phyloP scores from a whole-genome alignment of 2,797 vertebrate genomes.

The Macroramphosus scolopax region DNA sequence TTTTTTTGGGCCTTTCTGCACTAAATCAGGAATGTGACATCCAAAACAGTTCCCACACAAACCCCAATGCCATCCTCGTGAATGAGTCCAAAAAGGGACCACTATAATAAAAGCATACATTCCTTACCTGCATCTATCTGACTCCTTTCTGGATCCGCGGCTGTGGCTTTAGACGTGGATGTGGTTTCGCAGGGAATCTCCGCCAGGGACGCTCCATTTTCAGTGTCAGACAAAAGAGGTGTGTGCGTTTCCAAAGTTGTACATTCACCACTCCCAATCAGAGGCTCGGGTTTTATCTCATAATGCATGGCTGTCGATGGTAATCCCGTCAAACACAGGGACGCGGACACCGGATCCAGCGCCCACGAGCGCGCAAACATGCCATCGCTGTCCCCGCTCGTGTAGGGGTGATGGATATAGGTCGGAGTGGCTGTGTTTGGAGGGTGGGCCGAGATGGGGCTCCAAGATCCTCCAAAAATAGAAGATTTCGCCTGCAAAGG shows the following conservation, averaged over 20 bases:
- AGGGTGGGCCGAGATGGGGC: slow-evolving; percentile 83
- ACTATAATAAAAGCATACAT: slow-evolving; percentile 11
- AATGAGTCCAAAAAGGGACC: too few species aligned
- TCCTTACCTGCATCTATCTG: slow-evolving; percentile 90
- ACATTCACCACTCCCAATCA: slow-evolving; percentile 88
- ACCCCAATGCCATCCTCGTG: too few species aligned
- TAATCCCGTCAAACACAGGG: slow-evolving; percentile 92
- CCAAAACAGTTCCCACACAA: not conserved
- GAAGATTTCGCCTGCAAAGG: slow-evolving; percentile 92
- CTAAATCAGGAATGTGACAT: not conserved
- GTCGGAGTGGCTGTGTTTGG: slow-evolving; percentile 83
- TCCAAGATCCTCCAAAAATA: slow-evolving; percentile 92
- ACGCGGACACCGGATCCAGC: slow-evolving; percentile 88
- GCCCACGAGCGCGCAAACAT: slow-evolving; percentile 96
- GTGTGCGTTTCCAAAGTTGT: slow-evolving; percentile 91
- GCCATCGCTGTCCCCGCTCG: slow-evolving; percentile 87
- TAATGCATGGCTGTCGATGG: slow-evolving; percentile 88
- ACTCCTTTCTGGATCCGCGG: slow-evolving; percentile 82
- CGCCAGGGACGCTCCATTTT: slow-evolving; percentile 84
- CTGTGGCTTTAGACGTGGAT: slow-evolving; percentile 74
- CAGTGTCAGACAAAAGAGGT: slow-evolving; percentile 89
- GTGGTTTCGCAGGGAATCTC: slow-evolving; percentile 81
- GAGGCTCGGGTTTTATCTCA: slow-evolving; percentile 93
- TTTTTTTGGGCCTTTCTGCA: not conserved
- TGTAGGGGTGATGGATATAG: slow-evolving; percentile 88